Conservation (phyloP, 1,140 invertebrate genomes). For the Heliothis virescens region DNA sequence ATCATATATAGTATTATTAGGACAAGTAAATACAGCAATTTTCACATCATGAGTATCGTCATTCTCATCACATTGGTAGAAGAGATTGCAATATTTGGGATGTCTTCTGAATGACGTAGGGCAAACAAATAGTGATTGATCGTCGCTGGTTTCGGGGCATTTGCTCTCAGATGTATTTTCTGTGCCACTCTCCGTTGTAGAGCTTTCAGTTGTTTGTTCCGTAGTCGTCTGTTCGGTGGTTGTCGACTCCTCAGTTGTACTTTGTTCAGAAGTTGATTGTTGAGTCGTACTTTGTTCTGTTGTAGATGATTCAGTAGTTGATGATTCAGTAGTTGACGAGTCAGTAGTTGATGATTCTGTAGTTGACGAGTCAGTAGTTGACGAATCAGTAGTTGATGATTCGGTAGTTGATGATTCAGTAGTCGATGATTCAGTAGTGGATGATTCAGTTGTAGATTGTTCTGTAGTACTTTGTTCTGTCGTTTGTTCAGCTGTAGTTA, state of each 20-base stretch:
- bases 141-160: constrained; percentile 87
- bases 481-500: constrained; percentile 55
- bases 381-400: constrained; percentile 50
- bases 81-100: constrained; percentile 93
- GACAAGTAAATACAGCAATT: constrained; percentile 91
- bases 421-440: constrained; percentile 51
- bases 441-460: constrained; percentile 58
- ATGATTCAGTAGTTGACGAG: too few relatives aligned
- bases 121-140: constrained; percentile 91
- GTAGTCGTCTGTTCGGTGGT: constrained; percentile 62
- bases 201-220: constrained; percentile 62
- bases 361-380: constrained; percentile 33
- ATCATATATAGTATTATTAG: constrained; percentile 91
- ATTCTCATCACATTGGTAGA: constrained; percentile 92
- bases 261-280: constrained; percentile 55
- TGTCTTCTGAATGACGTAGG: constrained; percentile 93
- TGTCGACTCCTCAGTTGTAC: constrained; percentile 61
- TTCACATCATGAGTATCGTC: constrained; percentile 89
- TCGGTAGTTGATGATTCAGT: constrained; percentile 58
- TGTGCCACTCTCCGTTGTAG: constrained; percentile 67
- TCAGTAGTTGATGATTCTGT: constrained; percentile 55
- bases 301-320: constrained; percentile 47
- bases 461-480: constrained; percentile 39
- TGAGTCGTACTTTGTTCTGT: constrained; percentile 57
- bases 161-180: constrained; percentile 68